Percentiles rank a stretch among this genome's conserved stretches.
phyloP scores from a whole-genome alignment of 2,888 invertebrate genomes.

The Kuschelorhynchus macadamiae region DNA sequence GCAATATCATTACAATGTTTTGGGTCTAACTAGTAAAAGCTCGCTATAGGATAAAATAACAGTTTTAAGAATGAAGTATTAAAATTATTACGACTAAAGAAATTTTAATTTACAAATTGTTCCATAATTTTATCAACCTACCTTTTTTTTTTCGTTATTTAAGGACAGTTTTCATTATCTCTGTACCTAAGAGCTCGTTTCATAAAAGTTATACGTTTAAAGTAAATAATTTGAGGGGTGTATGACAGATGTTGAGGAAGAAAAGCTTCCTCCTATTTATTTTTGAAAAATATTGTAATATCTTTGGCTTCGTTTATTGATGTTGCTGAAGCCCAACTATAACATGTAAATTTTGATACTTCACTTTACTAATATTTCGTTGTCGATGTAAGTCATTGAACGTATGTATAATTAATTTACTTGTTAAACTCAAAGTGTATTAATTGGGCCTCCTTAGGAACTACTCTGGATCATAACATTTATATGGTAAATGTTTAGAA shows the following conservation, averaged over 20 bases:
- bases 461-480: neutral
- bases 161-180: too few relatives aligned
- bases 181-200: neutral
- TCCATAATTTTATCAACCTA: too few relatives aligned
- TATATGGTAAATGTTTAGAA: conserved; percentile 5
- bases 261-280: conserved; percentile 14
- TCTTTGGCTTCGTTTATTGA: neutral
- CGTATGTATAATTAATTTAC: conserved; percentile 15
- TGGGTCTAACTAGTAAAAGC: too few relatives aligned
- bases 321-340: neutral
- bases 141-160: too few relatives aligned
- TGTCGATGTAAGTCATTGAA: conserved; percentile 15
- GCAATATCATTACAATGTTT: too few relatives aligned
- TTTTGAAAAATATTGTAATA: conserved; percentile 1
- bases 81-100: too few relatives aligned
- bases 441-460: conserved; percentile 8
- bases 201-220: neutral
- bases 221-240: conserved; percentile 3
- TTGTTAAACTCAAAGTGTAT: conserved; percentile 15
- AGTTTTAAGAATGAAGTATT: too few relatives aligned
- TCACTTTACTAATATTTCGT: too few relatives aligned
- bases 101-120: too few relatives aligned
- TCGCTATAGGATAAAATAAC: too few relatives aligned
- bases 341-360: too few relatives aligned
- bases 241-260: conserved; percentile 22